Conservation (phyloP, 2,888 invertebrate genomes). For the Aleiodes testaceus region DNA sequence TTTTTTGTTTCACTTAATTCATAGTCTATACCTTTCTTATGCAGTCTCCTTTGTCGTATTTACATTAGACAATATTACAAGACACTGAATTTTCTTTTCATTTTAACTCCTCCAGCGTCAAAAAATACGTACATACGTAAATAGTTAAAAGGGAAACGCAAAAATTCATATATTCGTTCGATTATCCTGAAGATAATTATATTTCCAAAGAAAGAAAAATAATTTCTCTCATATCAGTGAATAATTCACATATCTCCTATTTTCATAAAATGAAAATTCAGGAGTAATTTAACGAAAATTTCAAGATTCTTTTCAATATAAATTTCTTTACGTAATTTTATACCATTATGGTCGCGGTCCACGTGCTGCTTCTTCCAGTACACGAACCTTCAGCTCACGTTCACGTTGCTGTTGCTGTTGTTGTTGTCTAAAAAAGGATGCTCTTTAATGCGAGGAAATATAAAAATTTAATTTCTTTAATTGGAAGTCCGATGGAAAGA, state of each 20-base stretch:
- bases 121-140: conserved; percentile 32
- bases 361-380: conserved; percentile 88
- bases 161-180: conserved; percentile 17
- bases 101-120: neutral
- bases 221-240: neutral
- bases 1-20: conserved; percentile 27
- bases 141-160: conserved; percentile 31
- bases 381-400: conserved; percentile 88
- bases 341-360: conserved; percentile 76
- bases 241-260: neutral
- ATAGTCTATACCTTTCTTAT: conserved; percentile 21
- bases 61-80: conserved; percentile 32
- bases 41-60: conserved; percentile 31
- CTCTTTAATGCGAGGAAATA: neutral
- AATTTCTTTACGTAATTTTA: conserved; percentile 48
- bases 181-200: conserved; percentile 5
- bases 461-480: neutral
- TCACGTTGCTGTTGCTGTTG: conserved; percentile 77
- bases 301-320: conserved; percentile 37
- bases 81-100: neutral
- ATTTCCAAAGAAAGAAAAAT: neutral
- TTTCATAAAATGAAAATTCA: conserved; percentile 4
- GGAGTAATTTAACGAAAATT: conserved; percentile 17
- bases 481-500: too few relatives aligned
- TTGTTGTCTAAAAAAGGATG: conserved; percentile 3